Evolutionary conservation across 2,888 invertebrate species (phyloP).

Genomic region (Phlogophora meticulosa): DNA sequence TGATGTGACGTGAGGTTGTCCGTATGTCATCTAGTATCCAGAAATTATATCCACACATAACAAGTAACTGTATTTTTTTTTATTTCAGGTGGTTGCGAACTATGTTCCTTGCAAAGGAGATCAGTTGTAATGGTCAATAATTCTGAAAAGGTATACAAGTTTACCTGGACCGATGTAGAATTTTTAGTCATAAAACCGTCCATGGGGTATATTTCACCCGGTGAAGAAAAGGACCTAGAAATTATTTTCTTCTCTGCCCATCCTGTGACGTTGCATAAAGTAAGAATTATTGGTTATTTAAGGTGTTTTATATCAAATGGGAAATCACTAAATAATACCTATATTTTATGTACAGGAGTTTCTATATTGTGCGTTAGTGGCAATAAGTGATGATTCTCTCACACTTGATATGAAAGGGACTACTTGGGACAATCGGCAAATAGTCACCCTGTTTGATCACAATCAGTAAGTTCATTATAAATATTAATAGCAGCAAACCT

Average conservation of each 20-base stretch:
- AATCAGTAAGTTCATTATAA: slow-evolving; percentile 73
- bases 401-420: slow-evolving; percentile 79
- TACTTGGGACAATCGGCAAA: slow-evolving; percentile 88
- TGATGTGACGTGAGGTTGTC: neutral
- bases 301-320: neutral
- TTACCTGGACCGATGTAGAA: slow-evolving; percentile 80
- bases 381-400: slow-evolving; percentile 80
- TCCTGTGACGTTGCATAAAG: slow-evolving; percentile 78
- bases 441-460: slow-evolving; percentile 81
- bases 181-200: slow-evolving; percentile 81
- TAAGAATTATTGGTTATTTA: slow-evolving; percentile 51
- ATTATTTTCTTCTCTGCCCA: slow-evolving; percentile 81
- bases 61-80: slow-evolving; percentile 11
- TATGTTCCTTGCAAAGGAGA: slow-evolving; percentile 79
- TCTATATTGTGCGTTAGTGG: slow-evolving; percentile 75
- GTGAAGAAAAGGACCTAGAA: slow-evolving; percentile 88
- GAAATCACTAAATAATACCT: neutral
- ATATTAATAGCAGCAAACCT: neutral
- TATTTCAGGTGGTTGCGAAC: slow-evolving; percentile 84
- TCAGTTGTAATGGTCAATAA: slow-evolving; percentile 86
- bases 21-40: neutral
- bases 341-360: slow-evolving; percentile 75
- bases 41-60: neutral
- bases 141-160: slow-evolving; percentile 87
- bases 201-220: slow-evolving; percentile 86